phyloP scores from a whole-genome alignment of 2,797 vertebrate genomes.

The Anabacerthia variegaticeps region DNA sequence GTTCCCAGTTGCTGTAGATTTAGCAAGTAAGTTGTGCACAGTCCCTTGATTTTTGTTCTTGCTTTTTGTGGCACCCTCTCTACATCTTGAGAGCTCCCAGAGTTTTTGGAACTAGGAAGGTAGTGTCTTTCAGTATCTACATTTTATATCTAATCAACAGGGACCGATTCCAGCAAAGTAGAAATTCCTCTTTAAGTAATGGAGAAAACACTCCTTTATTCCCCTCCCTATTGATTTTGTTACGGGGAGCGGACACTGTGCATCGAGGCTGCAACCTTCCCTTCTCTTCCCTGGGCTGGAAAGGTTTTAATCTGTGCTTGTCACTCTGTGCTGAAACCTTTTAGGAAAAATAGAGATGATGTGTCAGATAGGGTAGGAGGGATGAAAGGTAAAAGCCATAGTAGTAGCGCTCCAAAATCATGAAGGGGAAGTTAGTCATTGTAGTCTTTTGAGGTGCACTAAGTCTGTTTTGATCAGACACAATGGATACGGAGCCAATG shows the following conservation, averaged over 20 bases:
- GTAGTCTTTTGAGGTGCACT: not conserved
- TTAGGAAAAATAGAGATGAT: not conserved
- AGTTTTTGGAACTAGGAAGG: conserved; percentile 1
- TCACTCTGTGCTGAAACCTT: not conserved
- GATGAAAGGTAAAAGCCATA: not conserved
- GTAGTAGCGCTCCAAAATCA: not conserved
- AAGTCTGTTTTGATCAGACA: not conserved
- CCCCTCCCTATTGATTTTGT: not conserved
- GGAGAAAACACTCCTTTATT: not conserved
- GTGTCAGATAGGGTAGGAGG: not conserved
- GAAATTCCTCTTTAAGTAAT: not conserved
- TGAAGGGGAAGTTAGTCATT: not conserved
- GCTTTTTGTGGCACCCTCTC: conserved; percentile 13
- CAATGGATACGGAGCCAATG: not conserved
- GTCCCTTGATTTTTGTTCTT: conserved; percentile 51
- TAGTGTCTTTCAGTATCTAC: not conserved
- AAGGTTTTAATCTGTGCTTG: not conserved
- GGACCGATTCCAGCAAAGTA: not conserved
- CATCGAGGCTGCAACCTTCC: not conserved
- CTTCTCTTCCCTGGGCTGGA: not conserved
- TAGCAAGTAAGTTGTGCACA: conserved; percentile 53
- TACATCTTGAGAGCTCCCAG: not conserved
- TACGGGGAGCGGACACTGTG: not conserved
- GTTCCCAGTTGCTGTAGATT: conserved; percentile 61
- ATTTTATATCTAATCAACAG: not conserved